Evolutionary conservation across 2,797 vertebrate species (phyloP), one percentile per base, ranked within the genome.

Genomic region (Craterocephalus amniculus): DNA sequence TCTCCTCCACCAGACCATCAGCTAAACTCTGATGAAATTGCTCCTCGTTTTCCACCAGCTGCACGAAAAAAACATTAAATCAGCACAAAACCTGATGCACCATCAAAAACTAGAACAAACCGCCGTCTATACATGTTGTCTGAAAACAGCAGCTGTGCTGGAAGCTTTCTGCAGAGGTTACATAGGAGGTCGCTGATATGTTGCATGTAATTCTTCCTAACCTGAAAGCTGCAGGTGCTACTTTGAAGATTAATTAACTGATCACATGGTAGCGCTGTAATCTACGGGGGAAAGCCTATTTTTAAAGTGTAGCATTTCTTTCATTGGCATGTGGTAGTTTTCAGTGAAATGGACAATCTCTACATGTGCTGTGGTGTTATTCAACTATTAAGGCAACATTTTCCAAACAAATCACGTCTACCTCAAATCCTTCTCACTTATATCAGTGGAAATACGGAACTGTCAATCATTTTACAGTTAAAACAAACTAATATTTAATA

Each of bases 41-140:
- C 82, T 94, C 92, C 67, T 95, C 93, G 4, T 66, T 85, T 80
- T 94, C 93, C 71, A 95, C 91, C 74, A 95, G 82, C 94, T 95
- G 71, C 5, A 81, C n/a, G 18, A 36, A 35, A 70, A 74, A 49
- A 83, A 60, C 51, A 62, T 36, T 74, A 72, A 74, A 72, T 29
- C 16, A 40, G n/a, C 43, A 32, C 63, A 49, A n/a, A n/a, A n/a
- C n/a, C 56, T 20, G 11, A 8, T 52, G 49, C 18, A 52, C 26
- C 8, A 10, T 20, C n/a, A 36, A 4, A 71, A 12, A 56, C 7
- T 24, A 16, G 0, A 18, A 12, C 43, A 74, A 63, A 45, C 20
- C 6, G 59, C 20, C 20, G 4, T 57, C 16, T 55, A 55, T 29
- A 55, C 12, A 2, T 49, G 31, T 27, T 8, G 20, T 48, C 43